Percentiles rank a stretch among this genome's conserved stretches.
Evolutionary conservation across 2,113 vertebrate species (phyloP).

Genomic region (Nycticebus coucang): DNA sequence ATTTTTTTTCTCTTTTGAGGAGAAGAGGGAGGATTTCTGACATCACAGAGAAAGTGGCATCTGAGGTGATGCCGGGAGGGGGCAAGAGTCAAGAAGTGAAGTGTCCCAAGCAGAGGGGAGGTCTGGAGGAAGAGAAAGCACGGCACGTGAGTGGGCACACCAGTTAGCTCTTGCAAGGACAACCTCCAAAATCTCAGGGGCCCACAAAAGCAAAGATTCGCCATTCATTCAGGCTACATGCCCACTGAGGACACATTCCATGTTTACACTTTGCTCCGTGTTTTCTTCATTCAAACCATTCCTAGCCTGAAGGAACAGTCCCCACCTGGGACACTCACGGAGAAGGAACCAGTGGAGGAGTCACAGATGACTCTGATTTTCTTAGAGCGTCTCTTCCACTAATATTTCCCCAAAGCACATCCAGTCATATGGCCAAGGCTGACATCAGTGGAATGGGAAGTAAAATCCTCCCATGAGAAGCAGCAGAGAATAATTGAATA

Average conservation of each 20-base stretch:
- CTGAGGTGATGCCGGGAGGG: not conserved
- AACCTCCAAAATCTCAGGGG: not conserved
- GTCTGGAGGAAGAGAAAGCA: not conserved
- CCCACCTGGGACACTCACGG: not conserved
- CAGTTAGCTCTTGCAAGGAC: too few relatives aligned
- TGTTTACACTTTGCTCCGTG: not conserved
- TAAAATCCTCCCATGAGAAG: not conserved
- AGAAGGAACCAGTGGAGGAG: not conserved
- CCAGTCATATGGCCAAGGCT: not conserved
- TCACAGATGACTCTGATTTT: not conserved
- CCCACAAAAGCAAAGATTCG: not conserved
- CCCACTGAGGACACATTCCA: not conserved
- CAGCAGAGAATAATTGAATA: not conserved
- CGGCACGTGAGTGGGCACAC: not conserved
- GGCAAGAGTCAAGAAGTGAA: not conserved
- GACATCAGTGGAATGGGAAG: not conserved
- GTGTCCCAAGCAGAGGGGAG: not conserved
- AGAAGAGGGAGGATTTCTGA: not conserved
- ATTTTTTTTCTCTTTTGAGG: not conserved
- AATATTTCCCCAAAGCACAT: not conserved
- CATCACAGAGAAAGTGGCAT: not conserved
- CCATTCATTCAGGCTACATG: not conserved
- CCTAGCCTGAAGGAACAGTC: too few relatives aligned
- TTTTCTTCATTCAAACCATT: not conserved
- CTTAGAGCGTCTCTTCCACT: not conserved